These are phyloP conservation scores for Dreissena polymorpha DNA, from an alignment of 1,140 invertebrate genomes.

Conservation along the genomic window DNA sequence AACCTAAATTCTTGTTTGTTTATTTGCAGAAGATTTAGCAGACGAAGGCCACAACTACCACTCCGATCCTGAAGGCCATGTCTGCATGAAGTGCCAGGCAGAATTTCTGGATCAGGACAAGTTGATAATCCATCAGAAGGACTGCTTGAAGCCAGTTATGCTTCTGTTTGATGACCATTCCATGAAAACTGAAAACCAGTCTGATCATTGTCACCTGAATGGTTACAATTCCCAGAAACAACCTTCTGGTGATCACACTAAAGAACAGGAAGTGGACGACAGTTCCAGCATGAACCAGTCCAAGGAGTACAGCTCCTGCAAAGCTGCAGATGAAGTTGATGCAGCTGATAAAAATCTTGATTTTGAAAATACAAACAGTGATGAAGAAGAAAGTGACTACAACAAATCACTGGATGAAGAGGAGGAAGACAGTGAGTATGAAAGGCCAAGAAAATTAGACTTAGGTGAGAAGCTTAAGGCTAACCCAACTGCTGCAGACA, in stretches of 20 bases:
- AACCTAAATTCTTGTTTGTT: slow-evolving; percentile 3
- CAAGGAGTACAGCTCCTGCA: slow-evolving; percentile 24
- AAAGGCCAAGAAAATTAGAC: slow-evolving; percentile 49
- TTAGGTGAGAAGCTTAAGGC: slow-evolving; percentile 42
- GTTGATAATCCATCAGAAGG: slow-evolving; percentile 66
- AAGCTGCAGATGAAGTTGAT: slow-evolving; percentile 64
- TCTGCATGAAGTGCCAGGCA: slow-evolving; percentile 68
- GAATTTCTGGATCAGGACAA: slow-evolving; percentile 64
- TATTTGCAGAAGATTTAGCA: slow-evolving; percentile 45
- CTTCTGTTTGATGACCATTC: slow-evolving; percentile 60
- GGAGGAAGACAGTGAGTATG: slow-evolving; percentile 47
- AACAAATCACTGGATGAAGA: slow-evolving; percentile 52
- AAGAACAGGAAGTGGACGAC: slow-evolving; percentile 21
- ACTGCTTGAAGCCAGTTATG: slow-evolving; percentile 59
- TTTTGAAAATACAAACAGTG: slow-evolving; percentile 54
- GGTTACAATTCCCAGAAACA: slow-evolving; percentile 7
- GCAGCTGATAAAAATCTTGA: slow-evolving; percentile 38
- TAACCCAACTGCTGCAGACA: slow-evolving; percentile 32
- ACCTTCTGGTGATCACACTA: slow-evolving; percentile 29
- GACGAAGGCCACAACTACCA: neutral
- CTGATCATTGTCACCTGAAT: slow-evolving; percentile 41
- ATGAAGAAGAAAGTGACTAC: slow-evolving; percentile 57
- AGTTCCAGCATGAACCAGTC: slow-evolving; percentile 12
- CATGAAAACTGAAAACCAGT: slow-evolving; percentile 48
- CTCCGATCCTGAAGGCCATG: slow-evolving; percentile 57